Conservation (phyloP, 2,888 invertebrate species). For the Zaprionus obscuricornis region DNA sequence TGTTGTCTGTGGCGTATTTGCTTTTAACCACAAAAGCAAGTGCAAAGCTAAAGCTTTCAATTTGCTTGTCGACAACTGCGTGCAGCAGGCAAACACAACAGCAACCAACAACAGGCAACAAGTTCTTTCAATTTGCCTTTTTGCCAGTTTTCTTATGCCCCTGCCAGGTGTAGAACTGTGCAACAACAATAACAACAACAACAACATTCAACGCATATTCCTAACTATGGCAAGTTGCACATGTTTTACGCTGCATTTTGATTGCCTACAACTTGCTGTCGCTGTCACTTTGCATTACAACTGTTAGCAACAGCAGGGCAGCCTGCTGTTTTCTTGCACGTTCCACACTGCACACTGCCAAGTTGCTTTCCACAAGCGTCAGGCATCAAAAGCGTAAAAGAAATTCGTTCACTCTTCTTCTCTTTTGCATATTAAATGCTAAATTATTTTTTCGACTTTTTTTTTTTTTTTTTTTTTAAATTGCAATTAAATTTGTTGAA, state of each 20-base stretch:
- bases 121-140: constrained; percentile 74
- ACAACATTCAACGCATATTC: constrained; percentile 44
- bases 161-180: constrained; percentile 39
- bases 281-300: constrained; percentile 76
- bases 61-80: constrained; percentile 66
- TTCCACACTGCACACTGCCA: constrained; percentile 3
- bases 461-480: no score
- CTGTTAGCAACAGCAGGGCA: constrained; percentile 43
- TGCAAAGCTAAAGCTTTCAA: constrained; percentile 78
- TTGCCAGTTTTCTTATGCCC: constrained; percentile 45
- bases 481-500: no score
- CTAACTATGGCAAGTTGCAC: constrained; percentile 59
- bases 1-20: constrained; percentile 45
- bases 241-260: constrained; percentile 73
- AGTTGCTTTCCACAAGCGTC: constrained; percentile 15
- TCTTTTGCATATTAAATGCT: no score
- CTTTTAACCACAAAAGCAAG: constrained; percentile 75
- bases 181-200: constrained; percentile 22
- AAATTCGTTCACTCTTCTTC: constrained; percentile 30
- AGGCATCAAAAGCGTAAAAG: constrained; percentile 30
- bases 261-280: constrained; percentile 71
- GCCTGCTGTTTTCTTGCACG: neutral
- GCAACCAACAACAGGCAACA: constrained; percentile 52
- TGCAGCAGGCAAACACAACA: constrained; percentile 39
- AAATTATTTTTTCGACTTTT: no score